phyloP scores from a whole-genome alignment of 30 jellyfish, hydroid and myxozoan species.

The Aurelia aurita complex sp. Pacific region DNA sequence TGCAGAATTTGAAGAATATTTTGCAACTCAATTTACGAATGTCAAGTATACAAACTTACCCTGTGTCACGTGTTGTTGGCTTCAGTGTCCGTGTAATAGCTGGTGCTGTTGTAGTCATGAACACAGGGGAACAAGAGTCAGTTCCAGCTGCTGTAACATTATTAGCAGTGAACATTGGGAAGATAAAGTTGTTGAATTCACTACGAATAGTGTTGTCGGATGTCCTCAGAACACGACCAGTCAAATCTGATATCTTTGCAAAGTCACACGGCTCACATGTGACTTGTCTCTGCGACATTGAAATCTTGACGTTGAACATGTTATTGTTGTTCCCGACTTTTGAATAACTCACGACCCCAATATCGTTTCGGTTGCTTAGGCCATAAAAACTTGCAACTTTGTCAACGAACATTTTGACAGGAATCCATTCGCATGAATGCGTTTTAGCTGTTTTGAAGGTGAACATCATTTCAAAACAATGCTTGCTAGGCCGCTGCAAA shows the following conservation, averaged over 20 bases:
- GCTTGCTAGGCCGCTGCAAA: conserved; percentile 7
- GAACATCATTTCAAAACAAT: conserved; percentile 25
- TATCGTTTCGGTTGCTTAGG: not conserved
- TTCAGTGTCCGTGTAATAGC: not conserved
- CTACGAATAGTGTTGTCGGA: not conserved
- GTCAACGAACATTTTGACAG: conserved; percentile 9
- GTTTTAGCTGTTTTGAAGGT: not conserved
- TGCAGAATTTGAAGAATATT: too few relatives aligned
- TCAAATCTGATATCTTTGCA: conserved; percentile 2
- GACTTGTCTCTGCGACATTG: not conserved
- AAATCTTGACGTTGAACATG: not conserved
- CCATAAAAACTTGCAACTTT: conserved; percentile 46
- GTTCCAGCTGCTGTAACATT: not conserved
- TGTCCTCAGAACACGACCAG: not conserved
- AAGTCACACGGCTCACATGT: conserved; percentile 41
- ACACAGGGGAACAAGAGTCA: conserved; percentile 18
- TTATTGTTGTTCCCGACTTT: not conserved
- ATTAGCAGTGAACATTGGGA: conserved; percentile 15
- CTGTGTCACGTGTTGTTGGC: not conserved
- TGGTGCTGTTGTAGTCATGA: conserved; percentile 25
- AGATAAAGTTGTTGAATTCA: conserved; percentile 21
- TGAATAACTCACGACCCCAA: conserved; percentile 7
- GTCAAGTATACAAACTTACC: too few relatives aligned
- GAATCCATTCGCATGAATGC: conserved; percentile 18
- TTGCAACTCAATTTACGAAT: too few relatives aligned